phyloP scores from a whole-genome alignment of 2,888 invertebrate species.

The Tribolium freemani region DNA sequence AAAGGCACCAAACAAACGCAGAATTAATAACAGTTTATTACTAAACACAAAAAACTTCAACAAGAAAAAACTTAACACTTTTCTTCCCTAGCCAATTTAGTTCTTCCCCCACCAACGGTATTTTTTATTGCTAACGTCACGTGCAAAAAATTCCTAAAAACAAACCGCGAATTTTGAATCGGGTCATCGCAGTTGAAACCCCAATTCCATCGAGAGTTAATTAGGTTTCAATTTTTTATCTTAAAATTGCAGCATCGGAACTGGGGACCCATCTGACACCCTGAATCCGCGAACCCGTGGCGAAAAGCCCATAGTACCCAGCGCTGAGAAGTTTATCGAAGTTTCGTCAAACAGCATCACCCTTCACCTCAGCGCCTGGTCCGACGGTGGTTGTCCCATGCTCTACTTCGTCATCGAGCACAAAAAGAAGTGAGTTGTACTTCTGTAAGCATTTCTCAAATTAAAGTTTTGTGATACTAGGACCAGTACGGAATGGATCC shows the following conservation, averaged over 20 bases:
- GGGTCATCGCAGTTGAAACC: too few species aligned
- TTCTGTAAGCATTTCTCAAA: background rate
- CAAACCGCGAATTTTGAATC: too few species aligned
- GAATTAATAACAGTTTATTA: too few species aligned
- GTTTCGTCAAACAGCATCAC: slow-evolving; percentile 94
- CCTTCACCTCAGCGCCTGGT: slow-evolving; percentile 93
- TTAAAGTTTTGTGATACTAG: slow-evolving; percentile 66
- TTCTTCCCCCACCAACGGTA: too few species aligned
- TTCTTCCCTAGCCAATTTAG: too few species aligned
- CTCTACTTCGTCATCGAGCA: slow-evolving; percentile 95
- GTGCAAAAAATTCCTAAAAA: too few species aligned
- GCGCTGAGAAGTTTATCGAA: slow-evolving; percentile 91
- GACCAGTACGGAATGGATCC: slow-evolving; percentile 91
- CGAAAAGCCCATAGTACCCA: slow-evolving; percentile 92
- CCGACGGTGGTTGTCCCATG: slow-evolving; percentile 96
- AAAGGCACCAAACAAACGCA: too few species aligned
- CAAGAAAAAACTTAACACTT: too few species aligned
- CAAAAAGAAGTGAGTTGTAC: slow-evolving; percentile 83
- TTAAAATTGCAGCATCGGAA: slow-evolving; percentile 80
- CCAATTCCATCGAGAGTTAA: too few species aligned
- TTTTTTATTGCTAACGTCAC: too few species aligned
- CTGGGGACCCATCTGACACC: slow-evolving; percentile 91
- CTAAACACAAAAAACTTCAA: too few species aligned
- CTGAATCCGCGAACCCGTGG: slow-evolving; percentile 93
- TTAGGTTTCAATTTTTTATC: too few species aligned